Percentiles rank a stretch among this genome's conserved stretches.
These are phyloP conservation scores for Apostichopus leukothele DNA, from an alignment of 53 echinoderm and acorn worm genomes.

Conservation along the genomic window DNA sequence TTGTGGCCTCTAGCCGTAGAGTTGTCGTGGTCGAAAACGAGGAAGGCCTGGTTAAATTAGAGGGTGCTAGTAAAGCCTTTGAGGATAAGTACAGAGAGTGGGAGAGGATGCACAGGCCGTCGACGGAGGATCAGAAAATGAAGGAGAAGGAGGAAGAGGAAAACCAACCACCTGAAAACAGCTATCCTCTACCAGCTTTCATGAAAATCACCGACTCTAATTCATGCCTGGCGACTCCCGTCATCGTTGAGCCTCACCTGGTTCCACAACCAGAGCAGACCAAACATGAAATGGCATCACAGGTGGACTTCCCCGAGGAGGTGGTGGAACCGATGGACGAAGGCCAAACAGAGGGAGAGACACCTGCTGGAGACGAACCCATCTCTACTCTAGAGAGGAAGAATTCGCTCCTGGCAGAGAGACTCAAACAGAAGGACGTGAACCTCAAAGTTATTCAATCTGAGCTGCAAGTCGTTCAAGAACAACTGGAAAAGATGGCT, in stretches of 20 bases:
- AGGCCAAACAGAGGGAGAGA: background rate
- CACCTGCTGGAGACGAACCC: constrained; percentile 48
- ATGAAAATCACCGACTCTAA: constrained; percentile 30
- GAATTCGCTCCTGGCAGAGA: constrained; percentile 84
- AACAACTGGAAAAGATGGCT: constrained; percentile 84
- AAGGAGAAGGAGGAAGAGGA: constrained; percentile 42
- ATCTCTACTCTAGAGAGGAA: constrained; percentile 72
- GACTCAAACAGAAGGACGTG: constrained; percentile 82
- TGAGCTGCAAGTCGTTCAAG: constrained; percentile 82
- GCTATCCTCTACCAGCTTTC: constrained; percentile 13
- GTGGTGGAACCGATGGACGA: constrained; percentile 11
- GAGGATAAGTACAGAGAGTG: constrained; percentile 85
- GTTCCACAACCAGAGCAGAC: constrained; percentile 1
- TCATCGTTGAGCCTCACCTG: constrained; percentile 59
- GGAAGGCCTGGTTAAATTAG: constrained; percentile 78
- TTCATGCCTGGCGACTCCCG: constrained; percentile 57
- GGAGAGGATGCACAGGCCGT: constrained; percentile 71
- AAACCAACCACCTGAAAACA: background rate
- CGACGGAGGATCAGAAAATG: constrained; percentile 48
- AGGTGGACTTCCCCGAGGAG: constrained; percentile 71
- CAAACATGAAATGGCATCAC: constrained; percentile 67
- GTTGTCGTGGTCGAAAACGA: constrained; percentile 80
- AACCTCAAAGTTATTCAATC: constrained; percentile 80
- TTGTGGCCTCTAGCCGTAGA: constrained; percentile 55
- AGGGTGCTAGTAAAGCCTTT: constrained; percentile 85